Percentiles rank a stretch among this genome's conserved stretches.
These are phyloP conservation scores for Carabus problematicus DNA, from an alignment of 2,888 invertebrate genomes.

Conservation along the genomic window DNA sequence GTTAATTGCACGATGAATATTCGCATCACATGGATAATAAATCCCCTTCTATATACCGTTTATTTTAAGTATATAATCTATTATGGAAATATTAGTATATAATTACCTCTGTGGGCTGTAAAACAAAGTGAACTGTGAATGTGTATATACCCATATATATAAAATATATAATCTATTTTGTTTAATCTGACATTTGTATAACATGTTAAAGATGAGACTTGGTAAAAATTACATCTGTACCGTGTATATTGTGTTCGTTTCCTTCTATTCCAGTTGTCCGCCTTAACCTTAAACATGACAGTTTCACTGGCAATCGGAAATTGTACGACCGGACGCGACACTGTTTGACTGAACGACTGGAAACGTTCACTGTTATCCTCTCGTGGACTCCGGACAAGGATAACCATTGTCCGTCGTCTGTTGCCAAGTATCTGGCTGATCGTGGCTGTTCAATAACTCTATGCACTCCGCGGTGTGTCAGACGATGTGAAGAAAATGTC, in stretches of 20 bases:
- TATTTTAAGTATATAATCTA: too few relatives aligned
- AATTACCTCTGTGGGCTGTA: too few relatives aligned
- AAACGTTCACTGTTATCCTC: conserved; percentile 59
- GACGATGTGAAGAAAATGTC: conserved; percentile 55
- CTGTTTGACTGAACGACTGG: conserved; percentile 56
- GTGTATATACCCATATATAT: too few relatives aligned
- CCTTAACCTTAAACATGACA: conserved; percentile 61
- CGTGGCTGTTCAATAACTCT: conserved; percentile 58
- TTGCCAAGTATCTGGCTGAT: conserved; percentile 65
- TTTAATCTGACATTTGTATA: conserved; percentile 14
- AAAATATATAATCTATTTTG: conserved; percentile 20
- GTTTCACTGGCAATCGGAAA: conserved; percentile 60
- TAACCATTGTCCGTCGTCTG: conserved; percentile 65
- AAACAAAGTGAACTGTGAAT: too few relatives aligned
- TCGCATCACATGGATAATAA: too few relatives aligned
- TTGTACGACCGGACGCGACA: conserved; percentile 58
- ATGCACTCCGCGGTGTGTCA: conserved; percentile 57
- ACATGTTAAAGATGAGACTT: conserved; percentile 11
- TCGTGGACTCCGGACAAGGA: conserved; percentile 64
- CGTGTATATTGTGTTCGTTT: conserved; percentile 3
- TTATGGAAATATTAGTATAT: too few relatives aligned
- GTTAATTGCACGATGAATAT: too few relatives aligned
- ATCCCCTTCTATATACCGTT: too few relatives aligned
- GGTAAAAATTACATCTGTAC: conserved; percentile 4
- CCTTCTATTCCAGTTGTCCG: conserved; percentile 59